These are phyloP conservation scores for Drosophila erecta DNA, from an alignment of 1,140 invertebrate species.

Conservation along the genomic window DNA sequence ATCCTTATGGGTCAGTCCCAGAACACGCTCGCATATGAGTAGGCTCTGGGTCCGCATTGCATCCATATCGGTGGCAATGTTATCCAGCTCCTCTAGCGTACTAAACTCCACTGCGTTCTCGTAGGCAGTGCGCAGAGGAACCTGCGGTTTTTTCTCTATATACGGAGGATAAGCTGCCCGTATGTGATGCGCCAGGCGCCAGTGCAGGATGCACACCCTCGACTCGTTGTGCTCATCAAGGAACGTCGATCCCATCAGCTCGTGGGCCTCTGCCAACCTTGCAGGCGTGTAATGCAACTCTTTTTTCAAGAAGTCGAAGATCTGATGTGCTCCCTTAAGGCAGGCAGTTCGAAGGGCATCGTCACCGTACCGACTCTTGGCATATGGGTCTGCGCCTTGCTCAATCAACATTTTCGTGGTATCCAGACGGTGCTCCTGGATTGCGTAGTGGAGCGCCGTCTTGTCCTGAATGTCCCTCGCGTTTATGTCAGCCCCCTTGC, in stretches of 20 bases:
- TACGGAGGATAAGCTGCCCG: conserved; percentile 82
- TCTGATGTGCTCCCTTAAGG: conserved; percentile 93
- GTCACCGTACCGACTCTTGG: conserved; percentile 92
- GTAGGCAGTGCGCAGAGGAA: conserved; percentile 87
- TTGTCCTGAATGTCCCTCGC: conserved; percentile 95
- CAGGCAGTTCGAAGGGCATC: conserved; percentile 96
- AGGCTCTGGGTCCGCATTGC: conserved; percentile 92
- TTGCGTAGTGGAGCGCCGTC: conserved; percentile 96
- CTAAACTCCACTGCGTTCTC: conserved; percentile 89
- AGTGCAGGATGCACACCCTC: conserved; percentile 87
- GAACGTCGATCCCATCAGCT: conserved; percentile 90
- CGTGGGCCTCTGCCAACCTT: conserved; percentile 92
- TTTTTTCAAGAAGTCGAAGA: conserved; percentile 91
- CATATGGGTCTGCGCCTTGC: conserved; percentile 91
- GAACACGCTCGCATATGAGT: conserved; percentile 92
- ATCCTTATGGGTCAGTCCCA: conserved; percentile 93
- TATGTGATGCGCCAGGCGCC: conserved; percentile 88
- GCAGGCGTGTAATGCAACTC: conserved; percentile 88
- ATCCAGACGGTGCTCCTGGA: conserved; percentile 94
- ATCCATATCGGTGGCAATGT: conserved; percentile 90
- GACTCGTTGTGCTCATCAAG: conserved; percentile 93
- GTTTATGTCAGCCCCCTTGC: conserved; percentile 92
- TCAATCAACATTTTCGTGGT: conserved; percentile 93
- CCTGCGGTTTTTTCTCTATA: conserved; percentile 86
- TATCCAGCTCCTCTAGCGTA: conserved; percentile 89